Conservation (phyloP, 2,113 vertebrate species). For the Corydoras sp. region DNA sequence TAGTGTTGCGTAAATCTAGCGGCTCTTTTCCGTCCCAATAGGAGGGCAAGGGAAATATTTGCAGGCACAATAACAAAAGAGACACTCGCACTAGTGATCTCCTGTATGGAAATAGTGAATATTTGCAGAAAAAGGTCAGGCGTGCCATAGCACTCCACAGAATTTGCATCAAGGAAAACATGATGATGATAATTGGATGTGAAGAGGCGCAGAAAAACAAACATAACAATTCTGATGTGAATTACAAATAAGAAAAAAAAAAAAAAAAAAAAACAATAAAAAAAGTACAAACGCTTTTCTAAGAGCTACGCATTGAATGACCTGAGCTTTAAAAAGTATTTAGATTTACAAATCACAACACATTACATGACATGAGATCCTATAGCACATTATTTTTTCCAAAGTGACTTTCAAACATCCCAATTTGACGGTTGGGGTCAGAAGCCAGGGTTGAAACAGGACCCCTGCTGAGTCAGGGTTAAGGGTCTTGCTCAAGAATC, state of each 20-base stretch:
- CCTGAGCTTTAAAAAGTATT: too few relatives aligned
- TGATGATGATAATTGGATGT: not conserved
- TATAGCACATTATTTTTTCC: too few relatives aligned
- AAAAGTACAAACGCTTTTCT: not conserved
- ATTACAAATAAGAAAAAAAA: slow-evolving; percentile 13
- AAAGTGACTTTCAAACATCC: too few relatives aligned
- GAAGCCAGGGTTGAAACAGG: too few relatives aligned
- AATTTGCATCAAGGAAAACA: slow-evolving; percentile 55
- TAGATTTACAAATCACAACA: too few relatives aligned
- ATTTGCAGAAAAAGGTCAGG: slow-evolving; percentile 54
- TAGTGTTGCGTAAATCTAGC: slow-evolving; percentile 24
- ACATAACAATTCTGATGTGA: slow-evolving; percentile 15
- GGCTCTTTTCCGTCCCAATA: slow-evolving; percentile 6
- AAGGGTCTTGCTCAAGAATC: too few relatives aligned
- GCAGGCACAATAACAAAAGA: slow-evolving; percentile 36
- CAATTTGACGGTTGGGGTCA: too few relatives aligned
- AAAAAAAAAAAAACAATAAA: not conserved
- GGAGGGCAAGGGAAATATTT: slow-evolving; percentile 35
- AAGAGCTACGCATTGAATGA: not conserved
- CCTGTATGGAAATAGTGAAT: slow-evolving; percentile 58
- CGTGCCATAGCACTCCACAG: slow-evolving; percentile 42
- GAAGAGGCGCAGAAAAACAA: not conserved
- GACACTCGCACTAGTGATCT: slow-evolving; percentile 33
- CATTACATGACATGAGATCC: too few relatives aligned
- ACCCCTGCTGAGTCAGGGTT: too few relatives aligned